These are phyloP conservation scores for Orthosia gracilis DNA, from an alignment of 2,888 invertebrate species.

Conservation along the genomic window DNA sequence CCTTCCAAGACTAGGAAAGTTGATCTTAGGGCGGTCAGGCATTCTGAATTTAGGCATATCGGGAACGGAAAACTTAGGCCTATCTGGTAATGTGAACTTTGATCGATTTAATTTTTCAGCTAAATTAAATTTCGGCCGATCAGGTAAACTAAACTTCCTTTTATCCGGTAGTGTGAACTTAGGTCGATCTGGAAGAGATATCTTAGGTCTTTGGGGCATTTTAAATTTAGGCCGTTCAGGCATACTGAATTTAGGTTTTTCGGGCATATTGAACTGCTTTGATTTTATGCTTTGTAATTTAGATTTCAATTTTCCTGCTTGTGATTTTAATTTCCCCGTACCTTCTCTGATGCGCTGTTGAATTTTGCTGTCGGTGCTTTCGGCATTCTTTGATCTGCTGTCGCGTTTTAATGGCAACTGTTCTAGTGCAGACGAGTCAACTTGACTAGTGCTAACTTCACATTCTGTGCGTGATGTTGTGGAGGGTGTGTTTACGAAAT, in stretches of 20 bases:
- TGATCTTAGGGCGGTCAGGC: conserved; percentile 92
- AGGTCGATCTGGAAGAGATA: conserved; percentile 91
- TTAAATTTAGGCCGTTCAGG: conserved; percentile 90
- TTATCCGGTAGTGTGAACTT: conserved; percentile 91
- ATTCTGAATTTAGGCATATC: conserved; percentile 91
- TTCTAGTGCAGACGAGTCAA: conserved; percentile 93
- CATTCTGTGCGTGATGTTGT: conserved; percentile 92
- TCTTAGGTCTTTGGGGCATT: conserved; percentile 90
- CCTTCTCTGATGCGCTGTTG: conserved; percentile 93
- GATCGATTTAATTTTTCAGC: conserved; percentile 91
- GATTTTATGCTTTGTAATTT: conserved; percentile 92
- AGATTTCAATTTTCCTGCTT: conserved; percentile 94
- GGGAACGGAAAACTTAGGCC: conserved; percentile 89
- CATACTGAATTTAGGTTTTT: conserved; percentile 91
- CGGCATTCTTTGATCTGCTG: conserved; percentile 89
- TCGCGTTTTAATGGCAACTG: conserved; percentile 92
- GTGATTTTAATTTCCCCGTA: conserved; percentile 93
- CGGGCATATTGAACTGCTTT: conserved; percentile 89
- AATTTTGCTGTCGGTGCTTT: conserved; percentile 90
- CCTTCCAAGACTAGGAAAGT: conserved; percentile 92
- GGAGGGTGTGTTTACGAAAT: conserved; percentile 91
- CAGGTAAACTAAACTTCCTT: conserved; percentile 93
- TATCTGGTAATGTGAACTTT: conserved; percentile 92
- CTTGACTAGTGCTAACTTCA: conserved; percentile 93
- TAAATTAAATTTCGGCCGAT: conserved; percentile 90